Evolutionary conservation across 2,797 vertebrate species (phyloP).

Genomic region (Malurus leucopterus): DNA sequence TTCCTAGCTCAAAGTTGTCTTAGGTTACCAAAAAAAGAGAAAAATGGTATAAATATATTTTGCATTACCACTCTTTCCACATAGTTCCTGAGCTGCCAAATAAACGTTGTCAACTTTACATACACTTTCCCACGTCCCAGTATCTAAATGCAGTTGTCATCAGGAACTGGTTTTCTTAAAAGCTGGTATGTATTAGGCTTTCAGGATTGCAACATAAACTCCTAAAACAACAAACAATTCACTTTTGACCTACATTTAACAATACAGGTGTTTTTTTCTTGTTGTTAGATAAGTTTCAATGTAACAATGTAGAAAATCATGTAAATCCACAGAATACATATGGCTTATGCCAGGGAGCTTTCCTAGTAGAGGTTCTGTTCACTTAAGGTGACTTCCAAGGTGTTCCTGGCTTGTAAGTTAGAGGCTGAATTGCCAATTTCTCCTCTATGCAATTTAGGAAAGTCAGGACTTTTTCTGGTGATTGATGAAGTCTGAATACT

Average conservation of each 20-base stretch:
- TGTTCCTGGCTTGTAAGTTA: background rate
- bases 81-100: background rate
- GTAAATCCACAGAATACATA: background rate
- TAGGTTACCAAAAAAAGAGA: background rate
- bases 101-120: background rate
- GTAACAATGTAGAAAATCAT: background rate
- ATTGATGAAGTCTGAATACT: background rate
- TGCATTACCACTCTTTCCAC: background rate
- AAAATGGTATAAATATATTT: background rate
- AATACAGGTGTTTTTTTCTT: background rate
- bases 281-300: background rate
- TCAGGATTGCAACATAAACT: background rate
- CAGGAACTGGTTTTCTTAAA: slow-evolving; percentile 18
- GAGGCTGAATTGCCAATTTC: background rate
- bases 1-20: background rate
- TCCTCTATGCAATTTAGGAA: background rate
- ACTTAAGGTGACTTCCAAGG: background rate
- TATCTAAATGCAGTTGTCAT: background rate
- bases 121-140: background rate
- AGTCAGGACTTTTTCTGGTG: background rate
- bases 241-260: background rate
- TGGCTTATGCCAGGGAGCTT: background rate
- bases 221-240: background rate
- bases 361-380: background rate
- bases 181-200: background rate